Conservation (phyloP, 1,140 invertebrate genomes). For the Diuraphis noxia region DNA sequence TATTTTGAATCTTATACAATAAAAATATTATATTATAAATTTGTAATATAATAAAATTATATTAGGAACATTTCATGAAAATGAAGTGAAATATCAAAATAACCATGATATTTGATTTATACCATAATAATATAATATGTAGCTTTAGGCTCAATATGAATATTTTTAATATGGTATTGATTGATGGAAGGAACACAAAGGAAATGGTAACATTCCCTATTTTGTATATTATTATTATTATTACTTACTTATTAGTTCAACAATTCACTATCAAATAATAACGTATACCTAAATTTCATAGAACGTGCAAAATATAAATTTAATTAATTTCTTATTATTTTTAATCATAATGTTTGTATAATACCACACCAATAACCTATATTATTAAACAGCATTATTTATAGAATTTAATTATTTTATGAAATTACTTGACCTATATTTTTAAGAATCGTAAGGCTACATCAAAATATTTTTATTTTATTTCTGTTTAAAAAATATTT, state of each 20-base stretch:
- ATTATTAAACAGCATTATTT: not conserved
- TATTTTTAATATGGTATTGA: not conserved
- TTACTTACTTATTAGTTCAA: not conserved
- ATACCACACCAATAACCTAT: not conserved
- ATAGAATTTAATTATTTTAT: not conserved
- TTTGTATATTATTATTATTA: not conserved
- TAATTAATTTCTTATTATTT: not conserved
- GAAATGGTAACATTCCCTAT: not conserved
- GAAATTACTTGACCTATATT: not conserved
- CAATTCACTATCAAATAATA: not conserved
- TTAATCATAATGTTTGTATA: not conserved
- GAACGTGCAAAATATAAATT: not conserved
- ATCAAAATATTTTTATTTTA: not conserved
- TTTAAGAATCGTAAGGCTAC: not conserved
- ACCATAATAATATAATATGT: not conserved
- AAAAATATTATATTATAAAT: no score
- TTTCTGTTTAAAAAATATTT: not conserved
- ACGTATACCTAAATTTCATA: not conserved
- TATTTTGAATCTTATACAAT: not conserved
- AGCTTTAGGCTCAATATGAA: not conserved
- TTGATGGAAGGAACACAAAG: not conserved
- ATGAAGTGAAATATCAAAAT: not conserved
- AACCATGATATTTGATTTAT: not conserved
- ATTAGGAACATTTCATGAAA: not conserved
- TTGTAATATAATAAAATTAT: not conserved